A percentile compares a stretch with the other conserved stretches of the same genome.
phyloP scores from a whole-genome alignment of 2,797 vertebrate genomes.

The Caiman crocodilus region DNA sequence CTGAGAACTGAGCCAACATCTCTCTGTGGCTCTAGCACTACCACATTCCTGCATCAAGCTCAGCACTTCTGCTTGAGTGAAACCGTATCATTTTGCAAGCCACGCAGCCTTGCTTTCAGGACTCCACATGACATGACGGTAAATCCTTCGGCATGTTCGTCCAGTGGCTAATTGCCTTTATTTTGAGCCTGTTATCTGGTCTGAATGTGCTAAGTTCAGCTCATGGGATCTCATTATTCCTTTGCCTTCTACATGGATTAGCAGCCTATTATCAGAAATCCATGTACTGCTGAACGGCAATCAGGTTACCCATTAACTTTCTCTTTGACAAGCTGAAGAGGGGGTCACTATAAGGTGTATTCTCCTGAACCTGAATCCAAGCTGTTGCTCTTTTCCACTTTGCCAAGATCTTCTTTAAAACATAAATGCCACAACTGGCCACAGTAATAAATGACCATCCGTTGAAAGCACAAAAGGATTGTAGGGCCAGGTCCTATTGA shows the following conservation, averaged over 20 bases:
- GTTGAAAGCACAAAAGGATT: too few species aligned
- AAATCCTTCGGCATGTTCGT: neutral
- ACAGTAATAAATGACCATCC: fast-evolving
- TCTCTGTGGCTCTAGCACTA: neutral
- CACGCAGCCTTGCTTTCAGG: neutral
- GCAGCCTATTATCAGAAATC: neutral
- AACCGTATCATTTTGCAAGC: neutral
- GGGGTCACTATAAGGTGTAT: neutral
- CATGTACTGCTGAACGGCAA: neutral
- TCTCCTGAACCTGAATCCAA: neutral
- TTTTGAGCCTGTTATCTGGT: fast-evolving
- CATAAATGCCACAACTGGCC: neutral
- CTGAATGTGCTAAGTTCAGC: neutral
- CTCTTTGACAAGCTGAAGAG: constrained; percentile 10
- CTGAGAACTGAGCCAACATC: too few species aligned
- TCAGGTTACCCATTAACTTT: constrained; percentile 46
- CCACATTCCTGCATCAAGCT: neutral
- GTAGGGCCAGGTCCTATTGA: too few species aligned
- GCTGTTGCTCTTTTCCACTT: neutral
- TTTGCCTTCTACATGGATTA: neutral
- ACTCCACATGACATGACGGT: neutral
- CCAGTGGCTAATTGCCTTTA: neutral
- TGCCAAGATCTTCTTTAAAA: neutral
- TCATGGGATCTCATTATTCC: neutral
- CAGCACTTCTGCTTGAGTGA: neutral